Evolutionary conservation across 1,140 invertebrate genomes (phyloP), one percentile per base, ranked within the genome.

Genomic region (Drosophila simulans): DNA sequence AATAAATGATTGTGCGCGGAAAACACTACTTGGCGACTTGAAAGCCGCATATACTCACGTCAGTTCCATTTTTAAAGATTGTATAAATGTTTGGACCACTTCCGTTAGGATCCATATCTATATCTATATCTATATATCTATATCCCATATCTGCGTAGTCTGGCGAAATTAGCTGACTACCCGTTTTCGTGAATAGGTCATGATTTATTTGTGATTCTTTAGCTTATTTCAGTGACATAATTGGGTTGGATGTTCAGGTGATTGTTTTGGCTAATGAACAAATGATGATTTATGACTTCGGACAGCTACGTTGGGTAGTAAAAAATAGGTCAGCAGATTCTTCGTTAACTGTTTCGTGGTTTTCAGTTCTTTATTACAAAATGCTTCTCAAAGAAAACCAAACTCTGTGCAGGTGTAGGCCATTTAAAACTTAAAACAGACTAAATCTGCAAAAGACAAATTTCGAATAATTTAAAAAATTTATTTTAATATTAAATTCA

Each of bases 51-150:
- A 57, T 48, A 57, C 54, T 46, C 73, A 81, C 90, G 90, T 91
- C 90, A 91, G 90, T 65, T 79, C 81, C 90, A 80, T 71, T 84
- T 91, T 86, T 91, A 90, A 89, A 75, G 48, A 64, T 60, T 54
- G 62, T 62, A 59, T 77, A 73, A 82, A 88, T 77, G 77, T 78
- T 78, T 81, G 72, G 66, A 72, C 65, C 82, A 89, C 84, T 89
- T 89, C 84, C 84, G 84, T 78, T 89, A 42, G 79, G 63, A 79
- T 74, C 42, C 48, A 56, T 70, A 84, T 69, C 31, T 31, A 31
- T 31, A 84, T 69, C 31, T 31, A 31, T 31, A 27, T 5, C 25
- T 27, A 27, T 1, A 5, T 27, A 27, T 7, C 2, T 31, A 35
- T 73, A 27, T 25, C 25, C 42, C 56, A 51, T 64, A 58, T 53